phyloP scores from a whole-genome alignment of 1,140 invertebrate genomes.

The Anthonomus grandis region DNA sequence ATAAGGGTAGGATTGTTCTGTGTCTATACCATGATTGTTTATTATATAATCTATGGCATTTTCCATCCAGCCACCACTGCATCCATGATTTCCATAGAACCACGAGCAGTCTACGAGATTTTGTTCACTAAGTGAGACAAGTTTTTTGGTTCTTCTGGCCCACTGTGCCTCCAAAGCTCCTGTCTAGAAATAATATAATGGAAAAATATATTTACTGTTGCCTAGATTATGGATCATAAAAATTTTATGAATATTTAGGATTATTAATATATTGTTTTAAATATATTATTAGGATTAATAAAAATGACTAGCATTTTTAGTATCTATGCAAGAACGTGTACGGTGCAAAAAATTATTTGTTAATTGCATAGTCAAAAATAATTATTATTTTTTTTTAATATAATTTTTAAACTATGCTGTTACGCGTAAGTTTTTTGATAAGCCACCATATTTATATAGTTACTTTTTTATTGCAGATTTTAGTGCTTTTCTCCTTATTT shows the following conservation, averaged over 20 bases:
- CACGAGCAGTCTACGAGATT: slow-evolving; percentile 93
- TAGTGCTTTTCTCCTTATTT: too few relatives aligned
- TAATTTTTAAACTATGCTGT: too few relatives aligned
- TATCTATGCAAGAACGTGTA: slow-evolving; percentile 1
- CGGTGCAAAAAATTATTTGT: too few relatives aligned
- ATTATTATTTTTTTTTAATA: too few relatives aligned
- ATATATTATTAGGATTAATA: neutral
- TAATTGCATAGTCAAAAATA: too few relatives aligned
- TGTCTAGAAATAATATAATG: slow-evolving; percentile 65
- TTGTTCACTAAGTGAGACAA: slow-evolving; percentile 93
- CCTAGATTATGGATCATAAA: too few relatives aligned
- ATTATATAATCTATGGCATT: slow-evolving; percentile 87
- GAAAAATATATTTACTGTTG: too few relatives aligned
- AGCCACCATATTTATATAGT: too few relatives aligned
- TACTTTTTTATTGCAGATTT: too few relatives aligned
- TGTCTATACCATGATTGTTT: slow-evolving; percentile 84
- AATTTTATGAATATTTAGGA: too few relatives aligned
- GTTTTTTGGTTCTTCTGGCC: slow-evolving; percentile 73
- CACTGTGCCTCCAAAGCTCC: slow-evolving; percentile 94
- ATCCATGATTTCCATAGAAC: slow-evolving; percentile 90
- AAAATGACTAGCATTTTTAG: slow-evolving; percentile 64
- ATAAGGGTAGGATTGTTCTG: slow-evolving; percentile 85
- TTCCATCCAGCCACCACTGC: slow-evolving; percentile 92
- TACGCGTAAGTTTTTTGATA: too few relatives aligned
- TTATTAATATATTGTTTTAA: too few relatives aligned